These are phyloP conservation scores for Enteromius paludinosus DNA, from an alignment of 2,797 vertebrate species.

Conservation along the genomic window DNA sequence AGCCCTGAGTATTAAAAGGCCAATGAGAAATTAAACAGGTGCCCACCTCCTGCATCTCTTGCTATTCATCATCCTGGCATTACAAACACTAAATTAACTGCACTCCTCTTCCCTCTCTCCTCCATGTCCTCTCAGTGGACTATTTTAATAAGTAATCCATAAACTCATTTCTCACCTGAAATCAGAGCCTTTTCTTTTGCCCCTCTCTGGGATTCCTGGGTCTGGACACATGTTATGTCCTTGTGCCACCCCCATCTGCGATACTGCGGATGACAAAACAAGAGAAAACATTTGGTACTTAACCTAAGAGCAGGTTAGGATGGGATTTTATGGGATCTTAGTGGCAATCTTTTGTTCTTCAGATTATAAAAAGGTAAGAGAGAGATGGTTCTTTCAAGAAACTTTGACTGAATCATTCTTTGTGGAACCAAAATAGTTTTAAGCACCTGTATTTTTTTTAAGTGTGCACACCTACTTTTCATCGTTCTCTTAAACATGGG, in stretches of 20 bases:
- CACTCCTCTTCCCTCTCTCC: conserved; percentile 36
- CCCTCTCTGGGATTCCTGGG: conserved; percentile 95
- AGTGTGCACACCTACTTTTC: no score
- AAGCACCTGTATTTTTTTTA: no score
- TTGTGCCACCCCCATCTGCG: conserved; percentile 98
- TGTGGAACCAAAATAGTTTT: no score
- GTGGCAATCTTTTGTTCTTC: no score
- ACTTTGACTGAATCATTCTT: no score
- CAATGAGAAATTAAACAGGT: conserved; percentile 59
- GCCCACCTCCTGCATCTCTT: conserved; percentile 40
- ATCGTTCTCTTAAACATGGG: not conserved
- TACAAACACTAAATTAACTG: conserved; percentile 54
- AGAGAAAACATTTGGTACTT: conserved; percentile 66
- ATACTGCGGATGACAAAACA: conserved; percentile 80
- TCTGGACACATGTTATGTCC: conserved; percentile 99
- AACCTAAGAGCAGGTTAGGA: not conserved
- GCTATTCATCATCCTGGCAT: conserved; percentile 50
- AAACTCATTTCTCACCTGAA: conserved; percentile 87
- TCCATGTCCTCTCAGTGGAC: conserved; percentile 39
- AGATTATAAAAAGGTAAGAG: no score
- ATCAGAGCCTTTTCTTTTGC: conserved; percentile 97
- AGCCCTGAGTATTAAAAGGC: conserved; percentile 59
- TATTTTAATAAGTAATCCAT: conserved; percentile 49
- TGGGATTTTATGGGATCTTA: no score
- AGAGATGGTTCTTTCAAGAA: no score